phyloP scores from a whole-genome alignment of 2,888 invertebrate species.

The Habroteleia sp. region DNA sequence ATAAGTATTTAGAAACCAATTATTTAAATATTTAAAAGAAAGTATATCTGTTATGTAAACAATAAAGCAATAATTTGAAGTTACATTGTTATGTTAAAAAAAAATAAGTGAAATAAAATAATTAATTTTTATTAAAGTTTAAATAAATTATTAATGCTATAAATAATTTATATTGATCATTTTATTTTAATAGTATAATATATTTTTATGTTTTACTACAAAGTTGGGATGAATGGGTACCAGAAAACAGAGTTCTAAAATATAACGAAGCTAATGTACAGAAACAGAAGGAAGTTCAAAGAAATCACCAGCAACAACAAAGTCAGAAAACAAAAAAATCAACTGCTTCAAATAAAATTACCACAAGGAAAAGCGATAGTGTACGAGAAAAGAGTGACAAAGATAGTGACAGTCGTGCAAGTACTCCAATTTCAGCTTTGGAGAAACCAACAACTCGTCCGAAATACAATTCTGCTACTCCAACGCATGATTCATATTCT shows the following conservation, averaged over 20 bases:
- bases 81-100: too few species aligned
- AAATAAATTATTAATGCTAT: too few species aligned
- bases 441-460: slow-evolving; percentile 72
- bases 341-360: slow-evolving; percentile 70
- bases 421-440: slow-evolving; percentile 82
- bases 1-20: too few species aligned
- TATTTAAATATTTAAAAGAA: too few species aligned
- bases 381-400: slow-evolving; percentile 73
- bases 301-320: slow-evolving; percentile 84
- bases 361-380: slow-evolving; percentile 73
- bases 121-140: too few species aligned
- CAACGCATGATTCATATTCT: slow-evolving; percentile 71
- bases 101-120: too few species aligned
- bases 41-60: too few species aligned
- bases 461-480: slow-evolving; percentile 68
- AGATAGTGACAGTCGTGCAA: slow-evolving; percentile 84
- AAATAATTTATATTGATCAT: too few species aligned
- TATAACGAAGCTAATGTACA: slow-evolving; percentile 84
- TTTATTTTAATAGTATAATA: too few species aligned
- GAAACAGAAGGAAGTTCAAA: slow-evolving; percentile 84
- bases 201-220: neutral
- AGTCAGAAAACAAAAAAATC: slow-evolving; percentile 75
- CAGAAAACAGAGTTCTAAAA: slow-evolving; percentile 85
- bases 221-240: slow-evolving; percentile 85
- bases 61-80: too few species aligned